A percentile compares a stretch with the other conserved stretches of the same genome.
These are phyloP conservation scores for Otus scops DNA, from an alignment of 2,797 vertebrate genomes.

Conservation along the genomic window DNA sequence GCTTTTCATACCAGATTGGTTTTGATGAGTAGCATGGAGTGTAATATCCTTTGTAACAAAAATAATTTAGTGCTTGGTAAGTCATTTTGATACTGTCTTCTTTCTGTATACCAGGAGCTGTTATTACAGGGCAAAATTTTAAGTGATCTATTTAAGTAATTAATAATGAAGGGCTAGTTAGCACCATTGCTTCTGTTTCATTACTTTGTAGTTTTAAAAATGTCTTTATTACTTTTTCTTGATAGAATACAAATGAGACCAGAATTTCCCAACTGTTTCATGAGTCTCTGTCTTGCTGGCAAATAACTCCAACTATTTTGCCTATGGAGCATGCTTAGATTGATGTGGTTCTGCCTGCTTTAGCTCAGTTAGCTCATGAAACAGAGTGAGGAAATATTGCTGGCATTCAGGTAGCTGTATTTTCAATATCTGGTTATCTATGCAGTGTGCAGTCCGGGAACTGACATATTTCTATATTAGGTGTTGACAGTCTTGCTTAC, in stretches of 20 bases:
- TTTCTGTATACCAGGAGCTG: neutral
- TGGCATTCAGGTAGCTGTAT: conserved; percentile 25
- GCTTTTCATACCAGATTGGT: neutral
- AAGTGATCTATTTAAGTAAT: neutral
- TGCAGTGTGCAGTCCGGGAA: neutral
- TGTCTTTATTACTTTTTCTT: neutral
- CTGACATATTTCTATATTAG: conserved; percentile 49
- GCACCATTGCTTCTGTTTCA: neutral
- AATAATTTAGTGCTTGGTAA: neutral
- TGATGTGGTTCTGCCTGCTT: conserved; percentile 52
- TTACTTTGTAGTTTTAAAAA: neutral
- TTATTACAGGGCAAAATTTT: neutral
- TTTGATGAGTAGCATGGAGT: neutral
- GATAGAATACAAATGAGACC: neutral
- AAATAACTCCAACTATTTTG: neutral
- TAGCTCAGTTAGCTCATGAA: conserved; percentile 37
- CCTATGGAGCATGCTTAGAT: neutral
- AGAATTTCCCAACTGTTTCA: neutral
- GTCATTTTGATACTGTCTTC: neutral
- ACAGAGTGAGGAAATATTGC: conserved; percentile 9
- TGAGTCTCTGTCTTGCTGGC: neutral
- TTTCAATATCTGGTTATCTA: neutral
- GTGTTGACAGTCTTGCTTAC: conserved; percentile 58
- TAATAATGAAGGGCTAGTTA: neutral
- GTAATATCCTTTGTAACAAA: neutral